Base-by-base conservation (phyloP, 2,888 invertebrate genomes). In the Sinodicranocentrus sp. region DNA sequence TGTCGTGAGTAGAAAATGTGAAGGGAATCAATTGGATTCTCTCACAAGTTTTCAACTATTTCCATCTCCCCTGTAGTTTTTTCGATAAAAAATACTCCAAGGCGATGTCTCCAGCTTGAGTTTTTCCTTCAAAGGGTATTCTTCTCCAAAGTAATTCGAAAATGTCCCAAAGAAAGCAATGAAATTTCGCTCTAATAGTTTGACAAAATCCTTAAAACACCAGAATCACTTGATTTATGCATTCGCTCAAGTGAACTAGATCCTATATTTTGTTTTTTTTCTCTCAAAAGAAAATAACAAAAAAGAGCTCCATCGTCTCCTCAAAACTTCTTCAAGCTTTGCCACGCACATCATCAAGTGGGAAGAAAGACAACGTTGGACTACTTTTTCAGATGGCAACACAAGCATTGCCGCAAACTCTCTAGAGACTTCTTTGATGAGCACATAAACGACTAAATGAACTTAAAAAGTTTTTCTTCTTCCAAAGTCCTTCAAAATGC, bases 21-120 rank as follows among this genome's bases (percentile, higher is more conserved):
- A 75, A 75, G n/a, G n/a, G n/a, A 75, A 75, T 65, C 75, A 75
- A 75, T 75, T 65, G 65, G 65, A 75, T 75, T 65, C 54, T 44
- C 63, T 48, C 19, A 15, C 25, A 23, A 26, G 19, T 65, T 54
- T 65, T 52, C 39, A 3, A 54, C 2, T 26, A 65, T 39, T 57
- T 26, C n/a, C 48, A n/a, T n/a, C n/a, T 48, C 3, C 48, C 13
- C n/a, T 39, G 13, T 13, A 5, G 13, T 19, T 59, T 43, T 75
- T 75, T 43, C 43, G 8, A 73, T 28, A 23, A 57, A 57, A 57
- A 57, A 21, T 25, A 15, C 57, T 10, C 25, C 8, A 8, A 25
- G 25, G 5, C 13, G n/a, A 15, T 2, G 17, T 17, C 52, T 52
- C 19, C n/a, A n/a, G n/a, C n/a, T n/a, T n/a, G n/a, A n/a, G n/a